A percentile compares a stretch with the other conserved stretches of the same genome.
phyloP scores from a whole-genome alignment of 2,888 invertebrate species.

The Saturnia pavonia region DNA sequence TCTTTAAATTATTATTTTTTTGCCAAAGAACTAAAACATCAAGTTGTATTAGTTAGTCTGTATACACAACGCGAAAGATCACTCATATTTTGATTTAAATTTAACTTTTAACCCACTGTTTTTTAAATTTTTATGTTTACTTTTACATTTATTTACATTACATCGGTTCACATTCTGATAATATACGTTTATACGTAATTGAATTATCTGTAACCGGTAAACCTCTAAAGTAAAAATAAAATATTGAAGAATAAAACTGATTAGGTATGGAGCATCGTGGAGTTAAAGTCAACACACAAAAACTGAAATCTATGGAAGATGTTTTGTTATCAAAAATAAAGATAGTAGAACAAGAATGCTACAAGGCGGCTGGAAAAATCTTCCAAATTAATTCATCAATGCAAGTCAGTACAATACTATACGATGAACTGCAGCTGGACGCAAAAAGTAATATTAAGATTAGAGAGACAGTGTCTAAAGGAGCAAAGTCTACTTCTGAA shows the following conservation, averaged over 20 bases:
- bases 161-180: too few species aligned
- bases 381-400: constrained; percentile 68
- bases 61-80: too few species aligned
- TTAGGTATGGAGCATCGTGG: constrained; percentile 70
- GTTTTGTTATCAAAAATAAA: constrained; percentile 51
- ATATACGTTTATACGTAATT: too few species aligned
- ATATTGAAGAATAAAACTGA: background rate
- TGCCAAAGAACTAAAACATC: too few species aligned
- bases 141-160: too few species aligned
- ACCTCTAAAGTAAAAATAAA: background rate
- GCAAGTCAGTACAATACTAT: constrained; percentile 69
- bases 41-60: too few species aligned
- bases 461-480: constrained; percentile 56
- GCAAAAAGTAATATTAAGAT: constrained; percentile 57
- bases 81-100: too few species aligned
- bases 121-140: too few species aligned
- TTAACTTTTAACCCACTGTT: too few species aligned
- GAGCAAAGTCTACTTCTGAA: constrained; percentile 74
- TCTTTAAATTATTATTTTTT: too few species aligned
- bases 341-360: constrained; percentile 57
- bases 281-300: constrained; percentile 54
- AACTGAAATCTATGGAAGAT: constrained; percentile 60
- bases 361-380: constrained; percentile 59
- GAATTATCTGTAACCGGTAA: too few species aligned
- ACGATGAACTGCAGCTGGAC: constrained; percentile 71